Base-by-base conservation (phyloP, 2,797 vertebrate genomes). In the Chromobotia macracanthus region DNA sequence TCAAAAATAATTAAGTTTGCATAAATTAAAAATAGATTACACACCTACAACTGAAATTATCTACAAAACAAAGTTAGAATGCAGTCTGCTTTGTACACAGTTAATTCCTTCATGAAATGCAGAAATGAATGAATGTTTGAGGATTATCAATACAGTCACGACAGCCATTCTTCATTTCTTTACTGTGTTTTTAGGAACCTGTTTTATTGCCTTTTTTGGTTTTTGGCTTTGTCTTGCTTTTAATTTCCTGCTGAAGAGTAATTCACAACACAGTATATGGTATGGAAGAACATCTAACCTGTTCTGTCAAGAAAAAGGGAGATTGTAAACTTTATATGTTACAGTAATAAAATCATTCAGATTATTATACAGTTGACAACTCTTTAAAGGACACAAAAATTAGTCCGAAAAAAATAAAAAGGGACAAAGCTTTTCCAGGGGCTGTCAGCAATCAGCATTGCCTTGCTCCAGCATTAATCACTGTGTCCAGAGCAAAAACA, bases 381-480 rank as follows among this genome's bases (percentile, higher is more conserved):
- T 41, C 38, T 16, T 46, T 72, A 31, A 2, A 48, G 60, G 41
- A 12, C 16, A 16, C 18, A 31, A 19, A 73, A 48, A 60, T 61
- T 15, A 44, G 19, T 35, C 18, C 3, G 31, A 5, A 3, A 31
- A 46, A 60, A 63, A n/a, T 63, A 65, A 75, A 63, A 66, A 19
- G 9, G 38, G 61, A 28, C 51, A 55, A 75, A 56, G 48, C 63
- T 25, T 44, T 65, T 23, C 23, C 19, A 66, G 10, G 15, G 10
- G 10, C 12, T 58, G 74, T 58, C 64, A 13, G 16, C 50, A 13
- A 21, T 75, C 10, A 58, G 21, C 63, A 19, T 23, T 1, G 19
- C 38, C 3, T 65, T 75, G 48, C 61, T 41, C 61, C 15, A 66
- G 51, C 16, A 44, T 76, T 31, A 55, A 56, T 67, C 53, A 67